A percentile compares a stretch with the other conserved stretches of the same genome.
phyloP scores from a whole-genome alignment of 2,888 invertebrate species.

The Hofmannophila pseudospretella region DNA sequence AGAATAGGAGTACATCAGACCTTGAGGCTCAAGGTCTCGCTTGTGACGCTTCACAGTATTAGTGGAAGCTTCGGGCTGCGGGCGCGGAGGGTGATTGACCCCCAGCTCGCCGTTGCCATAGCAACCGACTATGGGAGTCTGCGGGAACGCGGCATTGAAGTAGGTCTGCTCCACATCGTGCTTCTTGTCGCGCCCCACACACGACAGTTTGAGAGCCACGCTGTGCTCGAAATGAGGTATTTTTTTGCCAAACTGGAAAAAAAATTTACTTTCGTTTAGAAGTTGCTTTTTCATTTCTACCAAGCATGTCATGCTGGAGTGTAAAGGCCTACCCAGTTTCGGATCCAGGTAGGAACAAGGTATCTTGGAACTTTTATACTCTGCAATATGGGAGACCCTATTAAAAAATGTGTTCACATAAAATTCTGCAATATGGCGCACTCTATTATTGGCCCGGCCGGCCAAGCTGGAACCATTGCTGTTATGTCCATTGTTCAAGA shows the following conservation, averaged over 20 bases:
- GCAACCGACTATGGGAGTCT: slow-evolving; percentile 54
- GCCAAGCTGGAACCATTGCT: too few relatives aligned
- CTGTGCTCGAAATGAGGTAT: slow-evolving; percentile 62
- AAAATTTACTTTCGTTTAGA: too few relatives aligned
- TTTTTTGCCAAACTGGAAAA: slow-evolving; percentile 53
- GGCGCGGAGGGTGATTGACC: slow-evolving; percentile 42
- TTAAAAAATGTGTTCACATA: too few relatives aligned
- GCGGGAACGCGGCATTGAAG: slow-evolving; percentile 56
- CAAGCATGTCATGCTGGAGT: too few relatives aligned
- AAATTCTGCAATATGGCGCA: too few relatives aligned
- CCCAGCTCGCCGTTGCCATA: slow-evolving; percentile 70
- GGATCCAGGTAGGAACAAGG: too few relatives aligned
- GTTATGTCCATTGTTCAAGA: too few relatives aligned
- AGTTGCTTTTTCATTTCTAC: too few relatives aligned
- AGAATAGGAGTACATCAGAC: slow-evolving; percentile 61
- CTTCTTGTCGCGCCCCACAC: slow-evolving; percentile 58
- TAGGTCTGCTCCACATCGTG: slow-evolving; percentile 55
- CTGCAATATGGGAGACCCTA: too few relatives aligned
- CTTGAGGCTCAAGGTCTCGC: slow-evolving; percentile 31
- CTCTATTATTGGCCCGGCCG: too few relatives aligned
- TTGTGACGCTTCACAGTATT: slow-evolving; percentile 29
- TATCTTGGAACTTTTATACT: too few relatives aligned
- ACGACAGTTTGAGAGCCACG: slow-evolving; percentile 59
- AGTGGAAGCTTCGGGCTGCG: slow-evolving; percentile 14
- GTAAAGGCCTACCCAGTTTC: too few relatives aligned